Conservation (phyloP, 1,140 invertebrate genomes). For the Atta cephalotes region DNA sequence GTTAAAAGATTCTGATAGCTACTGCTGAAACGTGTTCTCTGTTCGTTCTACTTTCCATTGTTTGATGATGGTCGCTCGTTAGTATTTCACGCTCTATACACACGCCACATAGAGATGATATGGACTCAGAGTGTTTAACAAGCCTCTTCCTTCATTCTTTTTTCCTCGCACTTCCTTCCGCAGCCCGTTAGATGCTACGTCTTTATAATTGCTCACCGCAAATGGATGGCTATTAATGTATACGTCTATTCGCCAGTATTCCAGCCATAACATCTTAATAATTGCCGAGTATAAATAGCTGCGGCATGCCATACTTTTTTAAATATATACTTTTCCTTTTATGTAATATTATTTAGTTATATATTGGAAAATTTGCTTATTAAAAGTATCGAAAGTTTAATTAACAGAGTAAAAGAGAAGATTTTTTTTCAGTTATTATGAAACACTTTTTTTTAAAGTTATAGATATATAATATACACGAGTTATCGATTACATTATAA, state of each 20-base stretch:
- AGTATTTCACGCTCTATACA: slow-evolving; percentile 49
- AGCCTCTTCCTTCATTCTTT: slow-evolving; percentile 34
- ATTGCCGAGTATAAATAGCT: slow-evolving; percentile 27
- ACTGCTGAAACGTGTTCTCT: slow-evolving; percentile 2
- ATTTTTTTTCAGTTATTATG: neutral
- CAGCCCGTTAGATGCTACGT: slow-evolving; percentile 23
- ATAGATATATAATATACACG: neutral
- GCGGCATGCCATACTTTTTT: slow-evolving; percentile 5
- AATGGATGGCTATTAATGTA: slow-evolving; percentile 48
- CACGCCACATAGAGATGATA: slow-evolving; percentile 32
- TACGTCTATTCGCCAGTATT: slow-evolving; percentile 26
- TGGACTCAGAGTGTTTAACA: slow-evolving; percentile 47
- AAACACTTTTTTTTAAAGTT: neutral
- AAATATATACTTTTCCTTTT: neutral
- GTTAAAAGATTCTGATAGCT: slow-evolving; percentile 30
- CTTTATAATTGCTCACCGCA: slow-evolving; percentile 60
- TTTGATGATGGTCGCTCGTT: slow-evolving; percentile 51
- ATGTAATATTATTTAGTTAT: neutral
- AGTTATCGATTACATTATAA: neutral
- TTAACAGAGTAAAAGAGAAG: neutral
- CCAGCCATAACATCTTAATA: slow-evolving; percentile 38
- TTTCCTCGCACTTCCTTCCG: slow-evolving; percentile 27
- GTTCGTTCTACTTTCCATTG: slow-evolving; percentile 42
- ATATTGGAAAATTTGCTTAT: slow-evolving; percentile 12
- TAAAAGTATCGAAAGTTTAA: slow-evolving; percentile 25